These are phyloP conservation scores for Misgurnus anguillicaudatus DNA, from an alignment of 2,113 vertebrate genomes.

Conservation along the genomic window DNA sequence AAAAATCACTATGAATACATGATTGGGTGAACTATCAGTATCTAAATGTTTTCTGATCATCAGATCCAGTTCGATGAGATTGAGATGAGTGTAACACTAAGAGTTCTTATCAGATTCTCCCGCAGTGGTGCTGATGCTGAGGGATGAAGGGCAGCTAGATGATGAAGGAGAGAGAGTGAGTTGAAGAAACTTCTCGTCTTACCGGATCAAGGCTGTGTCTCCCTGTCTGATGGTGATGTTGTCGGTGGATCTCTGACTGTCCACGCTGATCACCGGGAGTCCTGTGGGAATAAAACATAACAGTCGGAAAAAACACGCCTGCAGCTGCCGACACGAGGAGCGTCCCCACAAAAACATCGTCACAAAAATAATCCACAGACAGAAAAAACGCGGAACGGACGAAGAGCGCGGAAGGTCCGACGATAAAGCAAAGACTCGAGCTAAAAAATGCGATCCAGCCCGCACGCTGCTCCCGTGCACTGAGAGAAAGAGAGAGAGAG, in stretches of 20 bases:
- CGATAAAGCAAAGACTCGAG: slow-evolving; percentile 28
- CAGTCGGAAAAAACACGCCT: slow-evolving; percentile 93
- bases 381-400: slow-evolving; percentile 52
- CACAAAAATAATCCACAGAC: slow-evolving; percentile 64
- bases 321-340: slow-evolving; percentile 88
- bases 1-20: too few species aligned
- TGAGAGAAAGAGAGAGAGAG: slow-evolving; percentile 37
- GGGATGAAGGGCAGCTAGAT: slow-evolving; percentile 6
- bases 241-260: slow-evolving; percentile 96
- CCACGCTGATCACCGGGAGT: slow-evolving; percentile 97
- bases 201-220: slow-evolving; percentile 98
- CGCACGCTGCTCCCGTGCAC: slow-evolving; percentile 47
- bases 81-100: too few species aligned
- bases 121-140: slow-evolving; percentile 17
- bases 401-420: slow-evolving; percentile 48
- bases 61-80: not conserved
- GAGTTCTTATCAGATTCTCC: not conserved
- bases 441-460: slow-evolving; percentile 38
- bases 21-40: too few species aligned
- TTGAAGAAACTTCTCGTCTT: slow-evolving; percentile 63
- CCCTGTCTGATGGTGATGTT: slow-evolving; percentile 99
- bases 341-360: slow-evolving; percentile 87
- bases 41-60: too few species aligned
- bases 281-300: slow-evolving; percentile 99
- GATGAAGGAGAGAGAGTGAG: slow-evolving; percentile 46